Percentiles rank a stretch among this genome's conserved stretches.
Conservation (phyloP, 30 jellyfish, hydroid and myxozoan species). For the Aurelia sp. region DNA sequence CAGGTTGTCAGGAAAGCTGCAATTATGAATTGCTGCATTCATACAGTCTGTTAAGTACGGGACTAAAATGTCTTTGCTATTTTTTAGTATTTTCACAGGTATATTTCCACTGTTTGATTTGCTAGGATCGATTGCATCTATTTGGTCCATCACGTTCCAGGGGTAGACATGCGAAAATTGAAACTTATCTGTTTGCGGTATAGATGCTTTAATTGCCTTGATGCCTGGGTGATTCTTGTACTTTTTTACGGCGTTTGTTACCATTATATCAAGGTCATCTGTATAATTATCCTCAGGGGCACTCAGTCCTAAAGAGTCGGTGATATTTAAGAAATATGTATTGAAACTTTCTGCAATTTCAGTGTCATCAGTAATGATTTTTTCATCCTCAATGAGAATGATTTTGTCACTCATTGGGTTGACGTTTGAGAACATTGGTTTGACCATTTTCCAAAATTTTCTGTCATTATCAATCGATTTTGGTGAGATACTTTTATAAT, state of each 20-base stretch:
- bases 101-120: slow-evolving; percentile 44
- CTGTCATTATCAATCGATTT: too few species aligned
- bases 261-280: neutral
- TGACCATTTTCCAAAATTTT: too few species aligned
- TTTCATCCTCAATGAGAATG: too few species aligned
- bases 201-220: neutral
- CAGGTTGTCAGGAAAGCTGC: neutral
- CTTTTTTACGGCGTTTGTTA: neutral
- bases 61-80: slow-evolving; percentile 30
- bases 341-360: too few species aligned
- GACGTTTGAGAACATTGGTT: too few species aligned
- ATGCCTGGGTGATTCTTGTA: slow-evolving; percentile 25
- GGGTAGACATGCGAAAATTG: slow-evolving; percentile 27
- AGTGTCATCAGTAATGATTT: too few species aligned
- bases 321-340: too few species aligned
- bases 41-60: slow-evolving; percentile 49
- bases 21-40: slow-evolving; percentile 9
- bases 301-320: too few species aligned
- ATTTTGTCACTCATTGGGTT: too few species aligned
- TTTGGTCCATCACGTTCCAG: slow-evolving; percentile 8
- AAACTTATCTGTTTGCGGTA: neutral
- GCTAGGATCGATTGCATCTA: slow-evolving; percentile 23
- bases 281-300: too few species aligned
- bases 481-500: too few species aligned
- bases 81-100: slow-evolving; percentile 22